phyloP scores from a whole-genome alignment of 2,113 vertebrate species.

The Dunckerocampus dactyliophorus region DNA sequence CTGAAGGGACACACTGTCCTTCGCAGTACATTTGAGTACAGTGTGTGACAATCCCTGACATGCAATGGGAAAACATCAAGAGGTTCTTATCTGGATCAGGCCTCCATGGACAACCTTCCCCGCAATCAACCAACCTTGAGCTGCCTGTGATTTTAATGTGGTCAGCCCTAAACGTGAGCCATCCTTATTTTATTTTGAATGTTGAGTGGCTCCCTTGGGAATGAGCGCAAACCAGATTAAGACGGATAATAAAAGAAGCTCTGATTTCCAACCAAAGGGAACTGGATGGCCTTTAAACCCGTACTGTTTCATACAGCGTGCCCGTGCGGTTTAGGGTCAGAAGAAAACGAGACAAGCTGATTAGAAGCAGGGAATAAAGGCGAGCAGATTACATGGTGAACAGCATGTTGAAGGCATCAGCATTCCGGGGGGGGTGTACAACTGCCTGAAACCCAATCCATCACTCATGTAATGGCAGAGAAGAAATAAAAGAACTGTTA shows the following conservation, averaged over 20 bases:
- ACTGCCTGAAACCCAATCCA: constrained; percentile 56
- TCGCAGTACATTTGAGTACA: background rate
- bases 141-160: background rate
- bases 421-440: constrained; percentile 47
- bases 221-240: constrained; percentile 7
- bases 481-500: constrained; percentile 23
- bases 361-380: constrained; percentile 46
- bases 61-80: constrained; percentile 1
- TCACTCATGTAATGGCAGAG: constrained; percentile 34
- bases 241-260: constrained; percentile 21
- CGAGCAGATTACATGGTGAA: constrained; percentile 22
- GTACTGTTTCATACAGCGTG: constrained; percentile 27
- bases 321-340: constrained; percentile 45
- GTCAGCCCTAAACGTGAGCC: background rate
- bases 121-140: constrained; percentile 2
- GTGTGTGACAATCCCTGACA: background rate
- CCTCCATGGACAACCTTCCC: background rate
- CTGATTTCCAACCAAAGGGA: constrained; percentile 18
- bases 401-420: constrained; percentile 23
- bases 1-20: background rate
- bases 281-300: constrained; percentile 33
- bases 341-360: constrained; percentile 47
- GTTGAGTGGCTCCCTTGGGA: constrained; percentile 7
- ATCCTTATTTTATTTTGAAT: constrained; percentile 5
- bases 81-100: constrained; percentile 6